Conservation (phyloP, 2,888 invertebrate species). For the Trissonchulus latispiculum region DNA sequence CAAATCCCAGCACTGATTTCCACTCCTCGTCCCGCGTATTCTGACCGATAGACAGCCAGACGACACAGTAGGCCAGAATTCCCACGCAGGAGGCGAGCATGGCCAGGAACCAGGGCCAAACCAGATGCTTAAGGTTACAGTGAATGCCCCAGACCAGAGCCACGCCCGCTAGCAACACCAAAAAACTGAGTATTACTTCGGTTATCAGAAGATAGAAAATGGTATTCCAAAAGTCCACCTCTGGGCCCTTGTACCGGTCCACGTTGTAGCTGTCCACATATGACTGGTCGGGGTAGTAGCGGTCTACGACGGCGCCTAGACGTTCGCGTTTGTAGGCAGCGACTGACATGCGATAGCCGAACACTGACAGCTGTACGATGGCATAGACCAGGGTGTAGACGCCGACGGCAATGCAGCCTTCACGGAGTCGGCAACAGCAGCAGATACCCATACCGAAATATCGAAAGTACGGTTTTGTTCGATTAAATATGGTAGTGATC, state of each 20-base stretch:
- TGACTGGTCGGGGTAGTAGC: slow-evolving; percentile 1
- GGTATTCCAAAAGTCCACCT: neutral
- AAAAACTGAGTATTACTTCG: slow-evolving; percentile 2
- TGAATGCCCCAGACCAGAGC: slow-evolving; percentile 14
- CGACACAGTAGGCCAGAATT: slow-evolving; percentile 10
- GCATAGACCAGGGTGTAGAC: slow-evolving; percentile 9
- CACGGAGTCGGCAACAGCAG: slow-evolving; percentile 9
- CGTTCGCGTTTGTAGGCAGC: slow-evolving; percentile 14
- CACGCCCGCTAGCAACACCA: neutral
- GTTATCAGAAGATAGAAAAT: slow-evolving; percentile 1
- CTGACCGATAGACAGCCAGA: slow-evolving; percentile 9
- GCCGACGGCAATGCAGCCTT: slow-evolving; percentile 12
- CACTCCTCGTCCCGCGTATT: slow-evolving; percentile 1
- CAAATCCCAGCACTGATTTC: neutral
- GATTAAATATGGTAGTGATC: too few relatives aligned
- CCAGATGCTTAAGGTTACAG: neutral
- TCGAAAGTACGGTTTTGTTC: too few relatives aligned
- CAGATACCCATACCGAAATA: too few relatives aligned
- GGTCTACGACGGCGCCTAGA: slow-evolving; percentile 7
- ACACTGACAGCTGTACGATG: slow-evolving; percentile 8
- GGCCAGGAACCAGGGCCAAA: slow-evolving; percentile 15
- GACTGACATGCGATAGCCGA: slow-evolving; percentile 2
- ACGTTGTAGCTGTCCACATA: neutral
- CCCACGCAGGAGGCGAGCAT: neutral
- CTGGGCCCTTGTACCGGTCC: slow-evolving; percentile 9